Evolutionary conservation across 2,113 vertebrate genomes (phyloP).

Genomic region (Calonectris borealis): DNA sequence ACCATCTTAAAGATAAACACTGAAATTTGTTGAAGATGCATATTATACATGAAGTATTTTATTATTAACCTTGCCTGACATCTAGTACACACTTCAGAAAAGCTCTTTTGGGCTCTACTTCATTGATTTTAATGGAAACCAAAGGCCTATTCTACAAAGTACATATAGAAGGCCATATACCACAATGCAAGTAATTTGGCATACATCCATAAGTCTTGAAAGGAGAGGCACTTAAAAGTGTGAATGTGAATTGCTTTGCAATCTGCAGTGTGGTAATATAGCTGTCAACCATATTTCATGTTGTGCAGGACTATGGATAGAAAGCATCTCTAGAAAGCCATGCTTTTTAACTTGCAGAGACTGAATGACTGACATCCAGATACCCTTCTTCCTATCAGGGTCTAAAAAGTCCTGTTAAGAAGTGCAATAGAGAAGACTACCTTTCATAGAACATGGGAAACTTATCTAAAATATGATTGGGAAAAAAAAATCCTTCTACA

Average conservation of each 20-base stretch:
- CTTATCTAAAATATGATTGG: background rate
- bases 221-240: slow-evolving; percentile 59
- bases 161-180: slow-evolving; percentile 43
- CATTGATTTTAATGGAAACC: slow-evolving; percentile 59
- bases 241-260: slow-evolving; percentile 66
- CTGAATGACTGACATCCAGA: background rate
- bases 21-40: background rate
- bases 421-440: background rate
- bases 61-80: slow-evolving; percentile 41
- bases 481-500: background rate
- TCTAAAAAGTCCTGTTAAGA: background rate
- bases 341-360: slow-evolving; percentile 17
- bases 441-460: background rate
- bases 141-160: slow-evolving; percentile 35
- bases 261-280: slow-evolving; percentile 62
- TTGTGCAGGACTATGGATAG: slow-evolving; percentile 47
- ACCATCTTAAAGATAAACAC: background rate
- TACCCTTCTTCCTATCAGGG: background rate
- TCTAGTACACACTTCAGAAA: background rate
- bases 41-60: slow-evolving; percentile 1
- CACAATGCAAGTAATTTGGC: slow-evolving; percentile 53
- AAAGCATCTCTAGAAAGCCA: slow-evolving; percentile 19
- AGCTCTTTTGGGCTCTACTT: slow-evolving; percentile 28
- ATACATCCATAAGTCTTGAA: slow-evolving; percentile 58
- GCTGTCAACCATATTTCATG: slow-evolving; percentile 63